Conservation (phyloP, 2,113 vertebrate species). For the Gallinago undulata region DNA sequence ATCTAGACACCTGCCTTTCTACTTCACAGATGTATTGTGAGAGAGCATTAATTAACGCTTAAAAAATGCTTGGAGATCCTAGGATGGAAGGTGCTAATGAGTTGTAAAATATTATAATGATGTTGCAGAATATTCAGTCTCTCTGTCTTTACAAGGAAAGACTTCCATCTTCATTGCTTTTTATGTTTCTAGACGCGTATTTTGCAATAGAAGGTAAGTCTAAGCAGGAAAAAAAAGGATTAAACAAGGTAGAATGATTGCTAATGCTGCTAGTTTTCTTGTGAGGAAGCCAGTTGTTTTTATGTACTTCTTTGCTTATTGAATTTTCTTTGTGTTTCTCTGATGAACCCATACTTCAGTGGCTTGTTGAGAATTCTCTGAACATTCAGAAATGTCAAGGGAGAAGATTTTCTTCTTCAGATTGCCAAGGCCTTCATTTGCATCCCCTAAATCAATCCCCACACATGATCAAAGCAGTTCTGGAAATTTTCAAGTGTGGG, state of each 20-base stretch:
- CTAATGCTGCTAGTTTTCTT: background rate
- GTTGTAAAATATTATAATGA: conserved; percentile 51
- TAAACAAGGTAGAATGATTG: background rate
- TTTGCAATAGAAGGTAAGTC: conserved; percentile 4
- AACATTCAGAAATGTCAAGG: conserved; percentile 34
- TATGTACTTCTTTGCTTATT: background rate
- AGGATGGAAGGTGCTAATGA: conserved; percentile 51
- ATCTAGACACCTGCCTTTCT: conserved; percentile 50
- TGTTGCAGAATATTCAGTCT: conserved; percentile 36
- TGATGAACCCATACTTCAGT: conserved; percentile 21
- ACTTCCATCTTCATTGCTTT: conserved; percentile 17
- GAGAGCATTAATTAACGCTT: conserved; percentile 56
- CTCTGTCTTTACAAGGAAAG: background rate
- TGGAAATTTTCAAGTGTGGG: conserved; percentile 5
- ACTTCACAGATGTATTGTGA: background rate
- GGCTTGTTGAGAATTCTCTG: conserved; percentile 47
- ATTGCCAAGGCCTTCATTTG: conserved; percentile 55
- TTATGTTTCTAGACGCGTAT: background rate
- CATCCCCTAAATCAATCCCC: conserved; percentile 56
- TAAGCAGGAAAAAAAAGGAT: background rate
- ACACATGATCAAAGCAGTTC: conserved; percentile 43
- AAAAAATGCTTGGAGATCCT: conserved; percentile 28
- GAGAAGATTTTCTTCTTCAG: conserved; percentile 38
- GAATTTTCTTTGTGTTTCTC: conserved; percentile 36
- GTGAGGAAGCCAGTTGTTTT: background rate